Evolutionary conservation across 2,888 invertebrate genomes (phyloP).

Genomic region (Ichneumoninae sp.): DNA sequence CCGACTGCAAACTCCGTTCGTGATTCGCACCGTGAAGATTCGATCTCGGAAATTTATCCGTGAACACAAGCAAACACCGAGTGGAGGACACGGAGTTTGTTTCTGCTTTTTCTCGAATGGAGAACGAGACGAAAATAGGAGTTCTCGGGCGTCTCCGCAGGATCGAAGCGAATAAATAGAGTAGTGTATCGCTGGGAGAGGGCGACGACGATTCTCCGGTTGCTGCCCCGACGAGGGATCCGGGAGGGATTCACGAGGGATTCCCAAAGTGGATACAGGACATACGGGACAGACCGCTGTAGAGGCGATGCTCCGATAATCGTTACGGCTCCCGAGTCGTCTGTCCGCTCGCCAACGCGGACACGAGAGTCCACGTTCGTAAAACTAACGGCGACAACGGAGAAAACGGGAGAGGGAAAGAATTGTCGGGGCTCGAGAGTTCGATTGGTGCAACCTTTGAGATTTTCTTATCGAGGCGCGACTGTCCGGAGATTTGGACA

Average conservation of each 20-base stretch:
- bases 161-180: slow-evolving; percentile 62
- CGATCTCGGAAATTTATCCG: slow-evolving; percentile 13
- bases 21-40: neutral
- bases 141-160: neutral
- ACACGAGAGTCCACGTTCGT: slow-evolving; percentile 13
- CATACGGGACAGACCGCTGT: slow-evolving; percentile 28
- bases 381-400: slow-evolving; percentile 26
- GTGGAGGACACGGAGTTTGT: neutral
- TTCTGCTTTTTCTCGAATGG: neutral
- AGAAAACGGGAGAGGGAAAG: slow-evolving; percentile 17
- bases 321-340: slow-evolving; percentile 54
- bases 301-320: slow-evolving; percentile 59
- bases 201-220: slow-evolving; percentile 52
- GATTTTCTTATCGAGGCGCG: slow-evolving; percentile 19
- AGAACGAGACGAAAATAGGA: neutral
- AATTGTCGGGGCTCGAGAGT: slow-evolving; percentile 40
- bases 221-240: slow-evolving; percentile 45
- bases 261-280: slow-evolving; percentile 61
- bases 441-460: slow-evolving; percentile 38
- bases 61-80: neutral
- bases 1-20: too few species aligned
- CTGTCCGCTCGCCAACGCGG: slow-evolving; percentile 2
- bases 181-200: slow-evolving; percentile 43
- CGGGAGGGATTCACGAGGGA: slow-evolving; percentile 46
- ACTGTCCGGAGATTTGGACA: neutral